Percentiles rank a stretch among this genome's conserved stretches.
Evolutionary conservation across 1,140 invertebrate species (phyloP).

Genomic region (Macrotrachela quadricornifera): DNA sequence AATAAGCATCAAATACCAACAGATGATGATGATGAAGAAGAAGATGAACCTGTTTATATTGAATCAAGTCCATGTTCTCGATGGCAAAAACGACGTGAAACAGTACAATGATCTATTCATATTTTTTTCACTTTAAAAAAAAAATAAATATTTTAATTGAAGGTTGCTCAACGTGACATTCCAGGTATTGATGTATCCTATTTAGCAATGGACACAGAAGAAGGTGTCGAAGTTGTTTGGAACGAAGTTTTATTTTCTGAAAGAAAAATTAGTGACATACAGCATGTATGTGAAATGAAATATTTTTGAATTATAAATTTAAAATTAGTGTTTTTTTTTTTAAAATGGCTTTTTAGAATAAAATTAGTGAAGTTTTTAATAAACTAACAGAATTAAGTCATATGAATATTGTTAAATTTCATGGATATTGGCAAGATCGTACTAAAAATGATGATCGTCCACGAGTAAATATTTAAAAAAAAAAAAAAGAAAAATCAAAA

Average conservation of each 20-base stretch:
- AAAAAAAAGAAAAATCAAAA: not conserved
- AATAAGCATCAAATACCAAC: too few relatives aligned
- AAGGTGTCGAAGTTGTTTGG: conserved; percentile 95
- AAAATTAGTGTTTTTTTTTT: too few relatives aligned
- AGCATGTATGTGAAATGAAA: conserved; percentile 50
- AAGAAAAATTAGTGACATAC: not conserved
- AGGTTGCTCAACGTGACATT: conserved; percentile 81
- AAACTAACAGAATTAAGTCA: conserved; percentile 88
- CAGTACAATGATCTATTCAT: too few relatives aligned
- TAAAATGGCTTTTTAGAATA: conserved; percentile 37
- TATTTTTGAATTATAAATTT: conserved; percentile 10
- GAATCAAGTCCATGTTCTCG: too few relatives aligned
- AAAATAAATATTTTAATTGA: too few relatives aligned
- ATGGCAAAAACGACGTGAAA: too few relatives aligned
- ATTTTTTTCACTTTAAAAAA: too few relatives aligned
- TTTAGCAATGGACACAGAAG: conserved; percentile 98
- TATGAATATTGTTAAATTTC: conserved; percentile 97
- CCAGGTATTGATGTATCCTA: conserved; percentile 95
- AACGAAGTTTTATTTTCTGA: conserved; percentile 89
- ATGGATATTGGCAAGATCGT: conserved; percentile 62
- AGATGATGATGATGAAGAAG: too few relatives aligned
- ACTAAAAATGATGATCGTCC: conserved; percentile 20
- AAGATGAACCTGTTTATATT: too few relatives aligned
- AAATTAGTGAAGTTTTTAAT: conserved; percentile 87
- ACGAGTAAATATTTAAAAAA: too few relatives aligned